Conservation (phyloP, 2,113 vertebrate species). For the Microtus montanus region DNA sequence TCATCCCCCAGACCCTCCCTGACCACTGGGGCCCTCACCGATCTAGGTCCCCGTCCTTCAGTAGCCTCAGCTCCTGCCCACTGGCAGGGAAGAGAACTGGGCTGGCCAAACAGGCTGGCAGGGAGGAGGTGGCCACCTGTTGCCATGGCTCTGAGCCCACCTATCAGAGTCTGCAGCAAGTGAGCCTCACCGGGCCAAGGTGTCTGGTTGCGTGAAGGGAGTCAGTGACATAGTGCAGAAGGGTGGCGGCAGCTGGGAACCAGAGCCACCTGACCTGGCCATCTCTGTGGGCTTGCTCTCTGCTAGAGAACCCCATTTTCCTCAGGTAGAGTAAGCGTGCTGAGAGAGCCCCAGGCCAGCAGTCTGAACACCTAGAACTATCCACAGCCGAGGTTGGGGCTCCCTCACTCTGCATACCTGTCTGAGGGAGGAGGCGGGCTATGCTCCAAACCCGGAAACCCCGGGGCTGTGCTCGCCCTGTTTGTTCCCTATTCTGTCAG, state of each 20-base stretch:
- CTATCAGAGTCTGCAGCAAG: conserved; percentile 64
- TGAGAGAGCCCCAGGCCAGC: background rate
- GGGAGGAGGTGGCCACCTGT: conserved; percentile 70
- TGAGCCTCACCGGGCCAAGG: conserved; percentile 60
- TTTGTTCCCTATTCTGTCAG: background rate
- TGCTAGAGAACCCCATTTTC: background rate
- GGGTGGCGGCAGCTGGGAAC: conserved; percentile 61
- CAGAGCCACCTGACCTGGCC: conserved; percentile 64
- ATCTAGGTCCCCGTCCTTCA: background rate
- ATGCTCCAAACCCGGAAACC: background rate
- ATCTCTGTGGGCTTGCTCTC: background rate
- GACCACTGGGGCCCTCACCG: background rate
- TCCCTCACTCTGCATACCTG: background rate
- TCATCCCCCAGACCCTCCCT: background rate
- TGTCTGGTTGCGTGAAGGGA: conserved; percentile 72
- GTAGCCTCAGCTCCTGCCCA: conserved; percentile 13
- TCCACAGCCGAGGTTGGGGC: fast-evolving
- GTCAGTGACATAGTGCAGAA: background rate
- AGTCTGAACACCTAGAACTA: background rate
- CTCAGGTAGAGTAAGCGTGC: background rate
- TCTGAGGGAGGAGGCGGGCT: conserved; percentile 24
- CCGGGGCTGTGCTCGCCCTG: background rate
- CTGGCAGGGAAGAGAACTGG: background rate
- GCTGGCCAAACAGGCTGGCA: background rate
- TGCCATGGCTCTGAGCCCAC: conserved; percentile 75